Conservation (phyloP, 2,113 vertebrate genomes). For the Aphelocoma coerulescens region DNA sequence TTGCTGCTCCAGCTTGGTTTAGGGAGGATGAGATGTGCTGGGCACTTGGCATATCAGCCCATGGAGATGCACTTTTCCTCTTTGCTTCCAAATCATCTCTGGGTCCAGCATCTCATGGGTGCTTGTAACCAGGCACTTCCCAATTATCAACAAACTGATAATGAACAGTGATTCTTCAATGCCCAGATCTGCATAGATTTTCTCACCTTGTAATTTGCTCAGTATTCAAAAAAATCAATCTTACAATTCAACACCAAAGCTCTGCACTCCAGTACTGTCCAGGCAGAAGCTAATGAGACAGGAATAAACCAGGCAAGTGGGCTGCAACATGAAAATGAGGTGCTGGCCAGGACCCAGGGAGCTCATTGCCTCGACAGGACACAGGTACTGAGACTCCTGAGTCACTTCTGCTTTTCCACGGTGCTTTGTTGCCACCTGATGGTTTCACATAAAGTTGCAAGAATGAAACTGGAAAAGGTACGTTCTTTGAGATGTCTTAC, state of each 20-base stretch:
- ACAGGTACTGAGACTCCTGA: fast-evolving
- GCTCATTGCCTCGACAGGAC: fast-evolving
- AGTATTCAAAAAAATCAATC: neutral
- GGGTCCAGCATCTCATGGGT: fast-evolving
- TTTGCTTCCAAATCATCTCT: neutral
- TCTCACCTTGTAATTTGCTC: neutral
- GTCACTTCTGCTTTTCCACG: neutral
- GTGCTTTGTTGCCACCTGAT: constrained; percentile 8
- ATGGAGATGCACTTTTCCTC: neutral
- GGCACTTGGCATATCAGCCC: neutral
- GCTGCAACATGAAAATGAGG: neutral
- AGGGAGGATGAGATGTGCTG: neutral
- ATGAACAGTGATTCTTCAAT: neutral
- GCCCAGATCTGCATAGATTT: neutral
- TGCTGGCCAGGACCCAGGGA: fast-evolving
- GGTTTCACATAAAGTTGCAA: neutral
- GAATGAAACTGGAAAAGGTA: neutral
- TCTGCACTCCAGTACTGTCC: neutral
- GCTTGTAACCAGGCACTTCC: neutral
- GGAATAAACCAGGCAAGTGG: neutral
- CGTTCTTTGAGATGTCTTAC: neutral
- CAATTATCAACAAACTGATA: neutral
- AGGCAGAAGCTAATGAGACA: neutral
- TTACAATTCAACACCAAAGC: neutral
- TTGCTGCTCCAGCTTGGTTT: neutral